Conservation (phyloP, 2,888 invertebrate species). For the Dromius quadrimaculatus region DNA sequence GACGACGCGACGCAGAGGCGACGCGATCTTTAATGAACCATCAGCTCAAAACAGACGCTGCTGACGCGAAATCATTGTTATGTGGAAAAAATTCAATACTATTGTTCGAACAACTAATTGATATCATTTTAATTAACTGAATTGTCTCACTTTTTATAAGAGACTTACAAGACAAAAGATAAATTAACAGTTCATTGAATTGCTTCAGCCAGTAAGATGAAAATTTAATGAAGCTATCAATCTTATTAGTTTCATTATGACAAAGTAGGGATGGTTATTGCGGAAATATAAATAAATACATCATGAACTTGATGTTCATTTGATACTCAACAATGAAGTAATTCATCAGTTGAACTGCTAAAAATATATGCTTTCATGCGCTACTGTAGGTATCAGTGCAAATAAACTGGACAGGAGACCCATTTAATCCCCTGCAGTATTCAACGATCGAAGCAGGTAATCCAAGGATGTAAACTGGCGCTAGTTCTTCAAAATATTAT, state of each 20-base stretch:
- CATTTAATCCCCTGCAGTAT: too few relatives aligned
- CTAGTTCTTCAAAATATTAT: too few relatives aligned
- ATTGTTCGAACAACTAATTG: constrained; percentile 11
- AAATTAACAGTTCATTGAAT: background rate
- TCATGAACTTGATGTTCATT: too few relatives aligned
- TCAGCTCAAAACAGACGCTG: constrained; percentile 31
- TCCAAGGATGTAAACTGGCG: too few relatives aligned
- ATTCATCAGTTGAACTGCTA: too few relatives aligned
- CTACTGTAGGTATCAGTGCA: too few relatives aligned
- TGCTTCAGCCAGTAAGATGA: background rate
- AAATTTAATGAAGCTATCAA: background rate
- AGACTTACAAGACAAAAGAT: background rate
- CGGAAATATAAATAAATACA: too few relatives aligned
- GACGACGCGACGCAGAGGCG: constrained; percentile 7
- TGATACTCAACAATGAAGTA: too few relatives aligned
- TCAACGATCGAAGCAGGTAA: too few relatives aligned
- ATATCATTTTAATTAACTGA: constrained; percentile 3
- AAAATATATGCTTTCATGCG: too few relatives aligned
- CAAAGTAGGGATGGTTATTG: too few relatives aligned
- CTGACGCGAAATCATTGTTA: constrained; percentile 11
- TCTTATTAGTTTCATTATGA: background rate
- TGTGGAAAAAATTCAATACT: constrained; percentile 16
- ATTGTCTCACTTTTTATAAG: background rate
- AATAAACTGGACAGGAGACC: too few relatives aligned
- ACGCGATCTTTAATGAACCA: constrained; percentile 46